Evolutionary conservation across 2,113 vertebrate species (phyloP).

Genomic region (Vulpes lagopus): DNA sequence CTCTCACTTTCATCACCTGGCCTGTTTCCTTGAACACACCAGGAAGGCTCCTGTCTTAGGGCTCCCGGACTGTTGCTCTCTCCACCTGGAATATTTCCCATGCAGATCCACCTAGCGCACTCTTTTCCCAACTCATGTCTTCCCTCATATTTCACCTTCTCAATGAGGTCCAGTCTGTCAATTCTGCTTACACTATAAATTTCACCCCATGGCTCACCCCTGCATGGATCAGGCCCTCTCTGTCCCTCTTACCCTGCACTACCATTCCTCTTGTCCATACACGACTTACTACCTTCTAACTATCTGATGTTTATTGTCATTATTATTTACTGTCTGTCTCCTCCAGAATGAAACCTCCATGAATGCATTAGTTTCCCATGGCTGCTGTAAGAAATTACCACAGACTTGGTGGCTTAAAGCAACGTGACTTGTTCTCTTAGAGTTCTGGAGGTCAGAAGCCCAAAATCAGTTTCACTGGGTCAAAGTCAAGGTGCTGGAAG

Average conservation of each 20-base stretch:
- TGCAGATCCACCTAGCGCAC: background rate
- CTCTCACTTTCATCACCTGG: background rate
- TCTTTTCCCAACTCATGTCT: background rate
- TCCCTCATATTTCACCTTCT: background rate
- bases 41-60: background rate
- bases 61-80: background rate
- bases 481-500: background rate
- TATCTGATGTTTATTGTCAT: background rate
- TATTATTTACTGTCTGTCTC: background rate
- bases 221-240: background rate
- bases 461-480: background rate
- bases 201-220: rapidly evolving
- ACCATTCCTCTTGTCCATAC: background rate
- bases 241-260: background rate
- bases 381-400: background rate
- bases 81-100: background rate
- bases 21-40: background rate
- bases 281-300: background rate
- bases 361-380: background rate
- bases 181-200: background rate
- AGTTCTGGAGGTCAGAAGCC: background rate
- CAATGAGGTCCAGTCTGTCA: background rate
- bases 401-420: background rate
- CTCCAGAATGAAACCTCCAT: background rate
- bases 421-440: background rate